phyloP scores from a whole-genome alignment of 2,113 vertebrate species.

The Pogona vitticeps region DNA sequence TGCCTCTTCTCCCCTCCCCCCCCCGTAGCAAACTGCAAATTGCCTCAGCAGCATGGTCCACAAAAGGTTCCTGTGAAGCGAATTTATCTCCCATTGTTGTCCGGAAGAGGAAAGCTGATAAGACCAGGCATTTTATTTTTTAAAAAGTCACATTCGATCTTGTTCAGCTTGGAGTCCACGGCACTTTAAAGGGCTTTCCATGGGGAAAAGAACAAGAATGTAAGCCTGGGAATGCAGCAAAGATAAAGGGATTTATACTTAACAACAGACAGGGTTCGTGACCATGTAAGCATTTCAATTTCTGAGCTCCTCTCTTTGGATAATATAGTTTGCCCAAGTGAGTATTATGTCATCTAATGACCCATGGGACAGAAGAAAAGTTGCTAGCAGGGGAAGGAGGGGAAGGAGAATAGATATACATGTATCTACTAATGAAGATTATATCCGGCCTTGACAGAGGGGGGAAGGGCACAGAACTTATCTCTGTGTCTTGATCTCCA shows the following conservation, averaged over 20 bases:
- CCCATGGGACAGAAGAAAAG: conserved; percentile 51
- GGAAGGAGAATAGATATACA: conserved; percentile 19
- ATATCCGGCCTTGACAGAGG: not conserved
- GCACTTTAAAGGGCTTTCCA: conserved; percentile 64
- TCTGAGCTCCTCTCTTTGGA: conserved; percentile 70
- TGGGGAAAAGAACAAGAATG: conserved; percentile 54
- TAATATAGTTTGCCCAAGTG: conserved; percentile 63
- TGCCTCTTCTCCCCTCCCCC: conserved; percentile 64
- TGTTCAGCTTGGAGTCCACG: conserved; percentile 54
- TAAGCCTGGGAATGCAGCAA: conserved; percentile 54
- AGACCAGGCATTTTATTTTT: conserved; percentile 72
- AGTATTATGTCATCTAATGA: conserved; percentile 68
- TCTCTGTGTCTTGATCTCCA: not conserved
- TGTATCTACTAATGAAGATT: not conserved
- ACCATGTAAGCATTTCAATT: conserved; percentile 69
- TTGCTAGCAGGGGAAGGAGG: conserved; percentile 5
- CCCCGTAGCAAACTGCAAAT: conserved; percentile 78
- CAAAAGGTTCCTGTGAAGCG: conserved; percentile 76
- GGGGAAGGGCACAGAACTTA: not conserved
- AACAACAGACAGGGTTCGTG: conserved; percentile 67
- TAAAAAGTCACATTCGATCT: conserved; percentile 78
- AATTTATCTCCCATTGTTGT: conserved; percentile 77
- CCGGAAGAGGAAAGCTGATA: conserved; percentile 61
- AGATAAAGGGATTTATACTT: conserved; percentile 80
- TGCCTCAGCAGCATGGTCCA: conserved; percentile 75